phyloP scores from a whole-genome alignment of 2,888 invertebrate genomes.

The Synergus gifuensis region DNA sequence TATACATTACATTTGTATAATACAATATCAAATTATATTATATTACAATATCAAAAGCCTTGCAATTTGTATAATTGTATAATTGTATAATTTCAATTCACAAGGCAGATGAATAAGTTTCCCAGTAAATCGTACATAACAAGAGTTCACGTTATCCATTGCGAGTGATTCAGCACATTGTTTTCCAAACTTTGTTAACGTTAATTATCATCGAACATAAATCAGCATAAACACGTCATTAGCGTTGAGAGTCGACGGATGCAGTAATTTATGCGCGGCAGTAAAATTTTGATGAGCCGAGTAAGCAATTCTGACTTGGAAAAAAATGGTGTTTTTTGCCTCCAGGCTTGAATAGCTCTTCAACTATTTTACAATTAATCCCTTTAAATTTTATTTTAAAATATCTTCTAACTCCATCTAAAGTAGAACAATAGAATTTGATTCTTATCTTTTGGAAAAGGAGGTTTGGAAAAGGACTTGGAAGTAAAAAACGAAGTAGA shows the following conservation, averaged over 20 bases:
- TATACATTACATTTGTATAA: too few species aligned
- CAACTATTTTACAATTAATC: neutral
- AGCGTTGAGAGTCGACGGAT: conserved; percentile 12
- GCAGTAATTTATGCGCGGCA: conserved; percentile 23
- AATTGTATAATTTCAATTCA: too few species aligned
- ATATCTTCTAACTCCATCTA: neutral
- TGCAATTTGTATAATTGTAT: too few species aligned
- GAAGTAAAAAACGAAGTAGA: too few species aligned
- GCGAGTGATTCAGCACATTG: conserved; percentile 5
- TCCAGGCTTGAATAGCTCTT: neutral
- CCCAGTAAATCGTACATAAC: neutral
- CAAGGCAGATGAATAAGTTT: neutral
- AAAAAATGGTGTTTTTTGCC: neutral
- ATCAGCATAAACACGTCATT: conserved; percentile 27
- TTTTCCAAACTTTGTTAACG: conserved; percentile 22
- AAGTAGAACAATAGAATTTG: neutral
- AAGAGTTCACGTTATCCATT: neutral
- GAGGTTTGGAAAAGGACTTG: too few species aligned
- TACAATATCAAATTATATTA: too few species aligned
- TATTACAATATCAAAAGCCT: too few species aligned
- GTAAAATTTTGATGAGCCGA: conserved; percentile 21
- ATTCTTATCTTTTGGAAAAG: too few species aligned
- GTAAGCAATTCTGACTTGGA: neutral
- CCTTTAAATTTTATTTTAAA: neutral
- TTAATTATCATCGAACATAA: conserved; percentile 11